Percentiles rank a stretch among this genome's conserved stretches.
Conservation (phyloP, 2,113 vertebrate genomes). For the Chaenogobius annularis region DNA sequence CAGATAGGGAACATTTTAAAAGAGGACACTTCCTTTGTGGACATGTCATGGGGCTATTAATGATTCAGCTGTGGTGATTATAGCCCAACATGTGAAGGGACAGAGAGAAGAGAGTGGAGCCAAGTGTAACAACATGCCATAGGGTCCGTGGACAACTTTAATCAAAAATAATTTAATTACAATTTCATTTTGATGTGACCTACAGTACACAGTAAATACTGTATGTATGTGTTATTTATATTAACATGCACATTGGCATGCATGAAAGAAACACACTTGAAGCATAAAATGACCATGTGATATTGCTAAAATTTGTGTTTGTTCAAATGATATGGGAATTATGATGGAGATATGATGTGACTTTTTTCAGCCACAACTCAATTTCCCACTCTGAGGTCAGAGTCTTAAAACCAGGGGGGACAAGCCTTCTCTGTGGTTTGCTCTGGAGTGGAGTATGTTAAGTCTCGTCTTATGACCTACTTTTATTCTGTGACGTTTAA, state of each 20-base stretch:
- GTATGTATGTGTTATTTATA: not conserved
- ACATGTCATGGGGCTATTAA: constrained; percentile 57
- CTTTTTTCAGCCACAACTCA: too few relatives aligned
- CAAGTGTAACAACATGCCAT: constrained; percentile 10
- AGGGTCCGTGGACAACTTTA: not conserved
- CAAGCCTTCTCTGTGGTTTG: too few relatives aligned
- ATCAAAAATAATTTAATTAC: too few relatives aligned
- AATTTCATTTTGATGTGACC: not conserved
- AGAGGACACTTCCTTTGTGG: constrained; percentile 55
- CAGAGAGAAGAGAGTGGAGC: constrained; percentile 18
- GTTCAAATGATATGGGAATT: too few relatives aligned
- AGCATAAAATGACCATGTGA: not conserved
- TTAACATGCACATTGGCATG: not conserved
- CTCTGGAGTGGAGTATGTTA: too few relatives aligned
- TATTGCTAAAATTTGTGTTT: not conserved
- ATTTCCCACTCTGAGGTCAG: too few relatives aligned
- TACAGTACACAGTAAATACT: not conserved
- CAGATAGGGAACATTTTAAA: constrained; percentile 68
- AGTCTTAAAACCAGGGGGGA: too few relatives aligned
- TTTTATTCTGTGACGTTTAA: too few relatives aligned
- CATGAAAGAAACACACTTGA: not conserved
- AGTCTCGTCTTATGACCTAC: too few relatives aligned
- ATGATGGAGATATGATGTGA: too few relatives aligned
- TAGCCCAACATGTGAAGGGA: constrained; percentile 29
- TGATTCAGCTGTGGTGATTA: constrained; percentile 50